Evolutionary conservation across 2,888 invertebrate genomes (phyloP).

Genomic region (Acleris holmiana): DNA sequence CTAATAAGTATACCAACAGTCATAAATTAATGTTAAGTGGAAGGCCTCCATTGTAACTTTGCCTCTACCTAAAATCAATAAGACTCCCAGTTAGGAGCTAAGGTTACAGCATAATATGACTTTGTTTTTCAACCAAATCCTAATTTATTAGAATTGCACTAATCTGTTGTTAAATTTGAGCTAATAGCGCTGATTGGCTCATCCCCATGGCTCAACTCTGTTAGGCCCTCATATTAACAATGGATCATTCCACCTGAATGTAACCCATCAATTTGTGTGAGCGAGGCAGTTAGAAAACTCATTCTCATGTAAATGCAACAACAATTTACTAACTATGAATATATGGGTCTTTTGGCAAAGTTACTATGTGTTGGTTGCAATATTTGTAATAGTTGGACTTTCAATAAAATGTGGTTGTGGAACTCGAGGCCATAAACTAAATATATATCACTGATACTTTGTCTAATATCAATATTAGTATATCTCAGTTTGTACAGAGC

Average conservation of each 20-base stretch:
- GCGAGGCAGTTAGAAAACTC: too few species aligned
- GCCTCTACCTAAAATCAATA: constrained; percentile 19
- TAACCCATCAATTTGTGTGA: too few species aligned
- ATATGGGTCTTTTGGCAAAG: constrained; percentile 22
- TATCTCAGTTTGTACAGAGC: constrained; percentile 51
- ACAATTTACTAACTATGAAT: too few species aligned
- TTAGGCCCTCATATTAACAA: too few species aligned
- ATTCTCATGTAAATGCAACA: too few species aligned
- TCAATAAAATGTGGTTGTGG: constrained; percentile 67
- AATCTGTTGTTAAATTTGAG: too few species aligned
- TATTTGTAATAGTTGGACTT: constrained; percentile 58
- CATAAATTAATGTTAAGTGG: constrained; percentile 59
- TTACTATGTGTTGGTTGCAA: constrained; percentile 41
- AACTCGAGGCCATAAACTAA: constrained; percentile 64
- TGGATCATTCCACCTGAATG: too few species aligned
- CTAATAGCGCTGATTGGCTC: too few species aligned
- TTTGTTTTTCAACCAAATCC: constrained; percentile 12
- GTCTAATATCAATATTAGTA: constrained; percentile 43
- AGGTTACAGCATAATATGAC: constrained; percentile 31
- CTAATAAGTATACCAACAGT: constrained; percentile 57
- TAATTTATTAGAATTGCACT: neutral
- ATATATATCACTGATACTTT: constrained; percentile 62
- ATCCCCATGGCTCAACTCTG: too few species aligned
- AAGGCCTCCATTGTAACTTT: constrained; percentile 36
- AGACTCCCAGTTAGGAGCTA: constrained; percentile 20